phyloP scores from a whole-genome alignment of 2,797 vertebrate genomes.

The Mastacembelus armatus region DNA sequence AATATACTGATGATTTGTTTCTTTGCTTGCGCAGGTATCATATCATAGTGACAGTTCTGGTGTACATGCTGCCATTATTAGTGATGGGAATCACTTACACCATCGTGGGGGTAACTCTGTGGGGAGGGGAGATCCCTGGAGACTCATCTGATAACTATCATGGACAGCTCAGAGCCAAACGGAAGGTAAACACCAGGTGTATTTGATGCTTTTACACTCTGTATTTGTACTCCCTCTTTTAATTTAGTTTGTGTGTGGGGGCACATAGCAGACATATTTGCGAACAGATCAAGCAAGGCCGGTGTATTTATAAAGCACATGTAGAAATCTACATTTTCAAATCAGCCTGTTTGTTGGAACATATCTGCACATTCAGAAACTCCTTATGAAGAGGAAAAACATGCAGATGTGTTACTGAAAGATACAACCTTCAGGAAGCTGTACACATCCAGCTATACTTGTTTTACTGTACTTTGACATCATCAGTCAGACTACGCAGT shows the following conservation, averaged over 20 bases:
- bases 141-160: constrained; percentile 96
- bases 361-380: too few species aligned
- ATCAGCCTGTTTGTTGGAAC: neutral
- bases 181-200: constrained; percentile 87
- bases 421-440: neutral
- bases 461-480: constrained; percentile 23
- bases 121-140: constrained; percentile 97
- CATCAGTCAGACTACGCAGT: constrained; percentile 20
- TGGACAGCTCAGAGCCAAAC: constrained; percentile 94
- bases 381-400: too few species aligned
- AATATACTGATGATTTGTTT: constrained; percentile 1
- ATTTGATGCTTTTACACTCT: neutral
- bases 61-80: constrained; percentile 93
- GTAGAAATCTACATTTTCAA: too few species aligned
- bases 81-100: constrained; percentile 97
- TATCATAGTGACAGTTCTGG: constrained; percentile 91
- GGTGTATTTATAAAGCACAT: too few species aligned
- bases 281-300: neutral
- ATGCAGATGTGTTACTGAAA: neutral
- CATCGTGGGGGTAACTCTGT: constrained; percentile 93
- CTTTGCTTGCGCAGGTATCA: constrained; percentile 87
- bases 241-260: too few species aligned
- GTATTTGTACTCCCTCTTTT: neutral
- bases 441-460: neutral
- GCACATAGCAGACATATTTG: neutral